A percentile compares a stretch with the other conserved stretches of the same genome.
phyloP scores from a whole-genome alignment of 2,888 invertebrate genomes.

The Adelognathus sp. region DNA sequence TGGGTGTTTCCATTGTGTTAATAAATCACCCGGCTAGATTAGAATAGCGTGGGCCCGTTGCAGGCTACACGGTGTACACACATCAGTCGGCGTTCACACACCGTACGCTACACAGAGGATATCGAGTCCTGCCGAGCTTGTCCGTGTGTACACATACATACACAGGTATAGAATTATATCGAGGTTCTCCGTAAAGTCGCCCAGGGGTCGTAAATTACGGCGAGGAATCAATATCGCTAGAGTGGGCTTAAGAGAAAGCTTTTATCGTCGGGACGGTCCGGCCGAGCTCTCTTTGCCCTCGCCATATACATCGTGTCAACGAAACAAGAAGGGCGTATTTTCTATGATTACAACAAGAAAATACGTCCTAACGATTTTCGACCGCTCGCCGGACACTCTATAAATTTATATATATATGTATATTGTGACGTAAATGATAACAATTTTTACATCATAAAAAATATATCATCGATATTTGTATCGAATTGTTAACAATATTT shows the following conservation, averaged over 20 bases:
- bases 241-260: conserved; percentile 64
- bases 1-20: conserved; percentile 55
- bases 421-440: conserved; percentile 41
- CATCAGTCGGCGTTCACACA: conserved; percentile 22
- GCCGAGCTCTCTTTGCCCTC: conserved; percentile 5
- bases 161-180: neutral
- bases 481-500: conserved; percentile 29
- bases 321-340: too few relatives aligned
- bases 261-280: conserved; percentile 55
- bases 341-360: too few relatives aligned
- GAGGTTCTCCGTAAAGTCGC: conserved; percentile 38
- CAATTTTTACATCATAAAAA: conserved; percentile 35
- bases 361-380: too few relatives aligned
- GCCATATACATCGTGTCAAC: neutral
- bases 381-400: neutral
- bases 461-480: conserved; percentile 37
- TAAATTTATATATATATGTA: neutral
- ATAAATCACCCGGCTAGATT: conserved; percentile 62
- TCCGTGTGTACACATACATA: neutral
- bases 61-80: neutral
- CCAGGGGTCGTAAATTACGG: conserved; percentile 63
- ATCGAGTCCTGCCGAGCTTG: neutral
- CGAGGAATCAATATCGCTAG: conserved; percentile 65
- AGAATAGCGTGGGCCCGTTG: conserved; percentile 40
- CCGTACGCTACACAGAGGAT: neutral